These are phyloP conservation scores for Phaethon lepturus DNA, from an alignment of 2,113 vertebrate species.

Conservation along the genomic window DNA sequence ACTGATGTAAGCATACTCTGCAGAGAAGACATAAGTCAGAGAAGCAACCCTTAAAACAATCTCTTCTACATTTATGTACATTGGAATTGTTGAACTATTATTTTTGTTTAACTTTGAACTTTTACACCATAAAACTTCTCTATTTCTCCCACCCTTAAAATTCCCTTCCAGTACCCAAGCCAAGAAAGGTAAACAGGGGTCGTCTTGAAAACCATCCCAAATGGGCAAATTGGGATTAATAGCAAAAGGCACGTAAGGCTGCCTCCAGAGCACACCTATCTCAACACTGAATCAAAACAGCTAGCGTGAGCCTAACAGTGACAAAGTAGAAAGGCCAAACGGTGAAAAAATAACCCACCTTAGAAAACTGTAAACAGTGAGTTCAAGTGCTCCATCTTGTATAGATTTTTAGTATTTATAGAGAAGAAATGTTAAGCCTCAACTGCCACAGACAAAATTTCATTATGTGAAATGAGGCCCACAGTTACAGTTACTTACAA, in stretches of 20 bases:
- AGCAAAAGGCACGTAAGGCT: neutral
- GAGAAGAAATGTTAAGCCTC: neutral
- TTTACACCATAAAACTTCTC: neutral
- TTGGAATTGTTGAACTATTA: neutral
- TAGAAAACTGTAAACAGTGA: neutral
- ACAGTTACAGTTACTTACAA: neutral
- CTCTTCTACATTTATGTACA: neutral
- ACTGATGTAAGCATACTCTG: constrained; percentile 97
- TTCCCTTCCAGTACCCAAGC: neutral
- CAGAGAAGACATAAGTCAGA: constrained; percentile 43
- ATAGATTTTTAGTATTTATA: neutral
- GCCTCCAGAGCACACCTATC: neutral
- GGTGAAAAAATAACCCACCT: neutral
- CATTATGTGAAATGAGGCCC: neutral
- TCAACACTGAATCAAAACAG: neutral
- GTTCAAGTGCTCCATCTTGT: neutral
- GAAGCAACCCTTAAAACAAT: neutral
- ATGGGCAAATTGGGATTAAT: neutral
- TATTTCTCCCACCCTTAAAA: neutral
- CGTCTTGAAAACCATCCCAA: neutral
- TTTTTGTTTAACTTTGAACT: neutral
- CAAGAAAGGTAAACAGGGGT: neutral
- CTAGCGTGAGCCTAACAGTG: neutral
- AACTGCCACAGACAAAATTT: neutral
- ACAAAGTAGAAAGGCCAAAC: neutral